Evolutionary conservation across 2,888 invertebrate genomes (phyloP).

Genomic region (Xestia sexstrigata): DNA sequence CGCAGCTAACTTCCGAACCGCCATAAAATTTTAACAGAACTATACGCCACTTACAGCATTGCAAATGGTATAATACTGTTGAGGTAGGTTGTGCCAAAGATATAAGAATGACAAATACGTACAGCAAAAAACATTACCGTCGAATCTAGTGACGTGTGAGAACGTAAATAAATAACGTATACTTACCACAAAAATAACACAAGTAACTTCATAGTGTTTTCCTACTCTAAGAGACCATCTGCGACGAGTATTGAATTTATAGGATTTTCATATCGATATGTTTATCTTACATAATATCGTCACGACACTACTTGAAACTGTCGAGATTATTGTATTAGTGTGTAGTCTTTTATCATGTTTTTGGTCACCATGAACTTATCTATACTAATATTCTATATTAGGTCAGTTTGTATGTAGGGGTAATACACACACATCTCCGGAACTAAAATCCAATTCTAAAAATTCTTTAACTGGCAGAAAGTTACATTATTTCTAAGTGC

Average conservation of each 20-base stretch:
- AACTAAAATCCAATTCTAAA: no score
- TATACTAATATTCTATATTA: no score
- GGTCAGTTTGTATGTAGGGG: no score
- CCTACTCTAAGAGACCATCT: conserved; percentile 19
- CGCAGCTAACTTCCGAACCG: no score
- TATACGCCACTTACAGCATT: neutral
- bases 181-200: conserved; percentile 50
- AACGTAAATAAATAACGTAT: neutral
- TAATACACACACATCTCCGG: no score
- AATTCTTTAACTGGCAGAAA: no score
- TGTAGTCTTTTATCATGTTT: conserved; percentile 15
- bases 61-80: neutral
- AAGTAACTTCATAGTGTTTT: conserved; percentile 36
- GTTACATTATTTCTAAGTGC: no score
- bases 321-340: conserved; percentile 36
- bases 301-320: conserved; percentile 38
- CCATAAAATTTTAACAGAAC: no score
- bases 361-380: neutral
- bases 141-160: neutral
- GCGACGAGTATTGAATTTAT: conserved; percentile 12
- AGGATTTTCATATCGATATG: conserved; percentile 13
- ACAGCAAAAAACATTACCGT: neutral
- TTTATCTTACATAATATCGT: conserved; percentile 16
- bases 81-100: neutral
- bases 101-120: neutral